phyloP scores from a whole-genome alignment of 1,140 invertebrate genomes.

The Caenorhabditis remanei region DNA sequence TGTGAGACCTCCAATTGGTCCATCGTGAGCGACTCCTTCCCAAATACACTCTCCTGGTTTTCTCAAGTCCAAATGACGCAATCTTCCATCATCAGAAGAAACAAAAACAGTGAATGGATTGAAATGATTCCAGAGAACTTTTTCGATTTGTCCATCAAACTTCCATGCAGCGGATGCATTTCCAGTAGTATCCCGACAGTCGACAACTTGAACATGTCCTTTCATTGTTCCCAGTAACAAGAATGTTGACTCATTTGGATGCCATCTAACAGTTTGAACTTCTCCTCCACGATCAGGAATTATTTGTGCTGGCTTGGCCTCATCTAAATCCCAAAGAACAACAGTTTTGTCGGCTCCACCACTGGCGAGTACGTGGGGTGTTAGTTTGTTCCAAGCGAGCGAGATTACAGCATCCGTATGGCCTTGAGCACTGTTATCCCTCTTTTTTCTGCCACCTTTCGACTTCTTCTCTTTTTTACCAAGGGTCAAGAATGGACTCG shows the following conservation, averaged over 20 bases:
- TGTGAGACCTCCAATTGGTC: conserved; percentile 78
- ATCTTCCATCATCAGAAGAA: conserved; percentile 65
- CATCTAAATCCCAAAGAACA: conserved; percentile 92
- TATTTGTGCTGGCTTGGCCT: conserved; percentile 84
- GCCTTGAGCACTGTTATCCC: conserved; percentile 79
- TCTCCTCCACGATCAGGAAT: conserved; percentile 86
- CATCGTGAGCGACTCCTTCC: conserved; percentile 86
- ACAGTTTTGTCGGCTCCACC: conserved; percentile 82
- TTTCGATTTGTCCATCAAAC: conserved; percentile 87
- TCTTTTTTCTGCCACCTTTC: conserved; percentile 68
- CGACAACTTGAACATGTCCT: conserved; percentile 79
- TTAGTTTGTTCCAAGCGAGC: conserved; percentile 89
- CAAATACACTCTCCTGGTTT: conserved; percentile 84
- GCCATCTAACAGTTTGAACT: conserved; percentile 89
- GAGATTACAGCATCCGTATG: conserved; percentile 92
- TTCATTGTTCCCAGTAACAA: conserved; percentile 86
- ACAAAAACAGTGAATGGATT: conserved; percentile 85
- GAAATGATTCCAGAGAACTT: conserved; percentile 87
- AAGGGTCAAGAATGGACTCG: conserved; percentile 88
- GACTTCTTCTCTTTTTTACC: conserved; percentile 83
- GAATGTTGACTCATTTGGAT: conserved; percentile 86
- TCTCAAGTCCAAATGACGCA: conserved; percentile 85
- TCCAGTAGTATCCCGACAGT: conserved; percentile 80
- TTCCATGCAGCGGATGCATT: conserved; percentile 84
- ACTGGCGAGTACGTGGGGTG: conserved; percentile 78